These are phyloP conservation scores for Heterocephalus glaber DNA, from an alignment of 2,113 vertebrate genomes.

Conservation along the genomic window DNA sequence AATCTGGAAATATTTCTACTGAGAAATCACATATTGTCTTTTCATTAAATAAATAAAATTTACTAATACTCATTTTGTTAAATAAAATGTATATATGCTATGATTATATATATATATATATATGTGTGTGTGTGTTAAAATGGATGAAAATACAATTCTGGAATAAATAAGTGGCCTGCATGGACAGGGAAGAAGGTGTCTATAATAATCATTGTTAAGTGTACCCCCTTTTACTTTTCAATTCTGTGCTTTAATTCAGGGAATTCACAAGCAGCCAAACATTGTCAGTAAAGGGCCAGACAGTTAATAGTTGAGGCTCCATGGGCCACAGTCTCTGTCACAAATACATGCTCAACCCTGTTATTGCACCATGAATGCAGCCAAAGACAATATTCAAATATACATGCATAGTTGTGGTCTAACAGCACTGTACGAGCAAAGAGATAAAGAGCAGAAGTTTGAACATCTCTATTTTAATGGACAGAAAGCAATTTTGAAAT, in stretches of 20 bases:
- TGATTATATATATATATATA: neutral
- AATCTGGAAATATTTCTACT: neutral
- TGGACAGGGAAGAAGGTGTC: neutral
- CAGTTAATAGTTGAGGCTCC: neutral
- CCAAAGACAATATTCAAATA: neutral
- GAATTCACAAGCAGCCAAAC: neutral
- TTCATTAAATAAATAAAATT: neutral
- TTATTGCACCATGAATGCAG: neutral
- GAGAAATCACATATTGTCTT: neutral
- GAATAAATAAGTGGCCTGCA: neutral
- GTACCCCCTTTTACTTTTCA: neutral
- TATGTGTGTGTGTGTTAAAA: neutral
- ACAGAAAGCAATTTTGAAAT: conserved; percentile 16
- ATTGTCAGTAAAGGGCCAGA: neutral
- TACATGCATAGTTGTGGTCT: neutral
- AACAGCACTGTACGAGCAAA: neutral
- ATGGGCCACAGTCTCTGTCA: neutral
- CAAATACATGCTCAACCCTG: neutral
- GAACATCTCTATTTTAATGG: neutral
- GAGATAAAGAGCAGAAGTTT: neutral
- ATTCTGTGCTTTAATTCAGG: neutral
- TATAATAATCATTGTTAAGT: neutral
- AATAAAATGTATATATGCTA: neutral
- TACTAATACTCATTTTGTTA: neutral
- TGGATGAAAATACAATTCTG: neutral